Evolutionary conservation across 1,140 invertebrate species (phyloP).

Genomic region (Micrasema longulum): DNA sequence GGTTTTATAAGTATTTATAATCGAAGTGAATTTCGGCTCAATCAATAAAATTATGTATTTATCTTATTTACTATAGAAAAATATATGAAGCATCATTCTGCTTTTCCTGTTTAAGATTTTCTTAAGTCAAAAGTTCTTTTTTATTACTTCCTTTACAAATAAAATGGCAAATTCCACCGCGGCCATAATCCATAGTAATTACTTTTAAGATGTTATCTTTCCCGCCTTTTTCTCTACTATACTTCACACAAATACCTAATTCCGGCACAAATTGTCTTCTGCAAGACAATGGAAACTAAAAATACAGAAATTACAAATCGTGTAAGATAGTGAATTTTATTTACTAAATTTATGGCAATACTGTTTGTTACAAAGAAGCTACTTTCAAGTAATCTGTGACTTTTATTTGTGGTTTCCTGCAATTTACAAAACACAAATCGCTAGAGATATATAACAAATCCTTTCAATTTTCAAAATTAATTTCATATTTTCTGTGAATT

Average conservation of each 20-base stretch:
- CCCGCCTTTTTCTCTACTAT: conserved; percentile 31
- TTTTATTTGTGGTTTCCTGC: neutral
- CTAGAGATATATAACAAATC: too few species aligned
- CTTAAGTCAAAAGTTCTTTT: neutral
- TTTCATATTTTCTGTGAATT: too few species aligned
- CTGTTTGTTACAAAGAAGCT: conserved; percentile 23
- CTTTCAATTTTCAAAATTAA: too few species aligned
- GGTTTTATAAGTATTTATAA: too few species aligned
- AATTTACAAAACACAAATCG: too few species aligned
- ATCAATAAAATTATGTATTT: too few species aligned
- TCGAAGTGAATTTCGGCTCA: too few species aligned
- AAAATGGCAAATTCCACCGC: conserved; percentile 8
- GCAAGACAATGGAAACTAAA: conserved; percentile 28
- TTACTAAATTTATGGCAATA: conserved; percentile 37
- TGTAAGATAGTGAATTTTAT: conserved; percentile 37
- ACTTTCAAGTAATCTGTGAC: conserved; percentile 7
- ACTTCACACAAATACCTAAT: conserved; percentile 36
- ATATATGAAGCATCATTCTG: too few species aligned
- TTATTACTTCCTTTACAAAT: conserved; percentile 1
- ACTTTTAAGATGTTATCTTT: conserved; percentile 25
- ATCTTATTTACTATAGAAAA: too few species aligned
- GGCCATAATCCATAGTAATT: conserved; percentile 37
- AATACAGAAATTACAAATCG: conserved; percentile 31
- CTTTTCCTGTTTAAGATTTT: too few species aligned
- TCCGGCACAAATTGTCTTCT: conserved; percentile 35